phyloP scores from a whole-genome alignment of 2,113 vertebrate species.

The Cygnus buccinator region DNA sequence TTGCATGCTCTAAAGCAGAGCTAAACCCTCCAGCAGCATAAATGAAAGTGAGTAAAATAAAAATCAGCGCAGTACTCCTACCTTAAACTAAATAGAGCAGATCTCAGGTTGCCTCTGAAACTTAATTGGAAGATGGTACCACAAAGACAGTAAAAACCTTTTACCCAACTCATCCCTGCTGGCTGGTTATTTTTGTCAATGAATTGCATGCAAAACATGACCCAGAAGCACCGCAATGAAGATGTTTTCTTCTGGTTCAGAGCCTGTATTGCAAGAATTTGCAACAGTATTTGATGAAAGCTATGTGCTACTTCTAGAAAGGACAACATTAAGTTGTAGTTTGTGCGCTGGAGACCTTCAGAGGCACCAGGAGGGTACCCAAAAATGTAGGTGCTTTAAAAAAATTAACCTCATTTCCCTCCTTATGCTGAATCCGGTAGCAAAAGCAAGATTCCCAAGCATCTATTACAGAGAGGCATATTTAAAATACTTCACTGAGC shows the following conservation, averaged over 20 bases:
- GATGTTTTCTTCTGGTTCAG: not conserved
- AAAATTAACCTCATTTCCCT: not conserved
- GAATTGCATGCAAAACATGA: accelerated
- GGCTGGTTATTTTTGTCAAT: not conserved
- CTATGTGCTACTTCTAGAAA: not conserved
- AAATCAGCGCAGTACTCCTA: not conserved
- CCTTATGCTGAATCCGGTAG: not conserved
- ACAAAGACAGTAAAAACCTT: not conserved
- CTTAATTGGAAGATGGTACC: not conserved
- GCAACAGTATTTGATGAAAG: not conserved
- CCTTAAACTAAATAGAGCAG: not conserved
- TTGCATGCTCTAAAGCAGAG: not conserved
- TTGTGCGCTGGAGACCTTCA: not conserved
- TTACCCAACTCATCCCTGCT: not conserved
- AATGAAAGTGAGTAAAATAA: not conserved
- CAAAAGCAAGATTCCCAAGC: not conserved
- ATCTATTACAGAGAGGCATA: not conserved
- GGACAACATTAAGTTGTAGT: not conserved
- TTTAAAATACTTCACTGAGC: not conserved
- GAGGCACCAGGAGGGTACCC: not conserved
- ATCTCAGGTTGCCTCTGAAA: not conserved
- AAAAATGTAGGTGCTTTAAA: not conserved
- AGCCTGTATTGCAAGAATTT: not conserved
- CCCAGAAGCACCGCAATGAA: not conserved
- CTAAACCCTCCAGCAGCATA: not conserved